A percentile compares a stretch with the other conserved stretches of the same genome.
These are phyloP conservation scores for Pristionchus arcanus DNA, from an alignment of 2,888 invertebrate species.

Conservation along the genomic window DNA sequence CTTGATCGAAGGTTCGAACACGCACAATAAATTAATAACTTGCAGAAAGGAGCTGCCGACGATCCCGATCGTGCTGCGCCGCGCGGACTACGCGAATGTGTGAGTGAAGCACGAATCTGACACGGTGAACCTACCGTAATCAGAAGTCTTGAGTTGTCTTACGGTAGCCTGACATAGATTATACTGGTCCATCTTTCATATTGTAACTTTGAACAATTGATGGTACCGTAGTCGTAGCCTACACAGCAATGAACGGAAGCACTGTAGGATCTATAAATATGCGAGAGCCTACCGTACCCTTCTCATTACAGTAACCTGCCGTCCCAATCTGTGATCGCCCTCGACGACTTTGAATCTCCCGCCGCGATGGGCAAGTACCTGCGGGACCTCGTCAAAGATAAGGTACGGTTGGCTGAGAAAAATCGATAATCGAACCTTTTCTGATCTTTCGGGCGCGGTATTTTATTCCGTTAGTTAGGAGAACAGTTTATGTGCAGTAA, in stretches of 20 bases:
- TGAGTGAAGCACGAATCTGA: slow-evolving; percentile 25
- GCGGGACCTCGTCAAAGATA: slow-evolving; percentile 59
- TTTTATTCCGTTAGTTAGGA: too few species aligned
- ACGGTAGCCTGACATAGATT: too few species aligned
- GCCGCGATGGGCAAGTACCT: slow-evolving; percentile 73
- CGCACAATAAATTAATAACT: background rate
- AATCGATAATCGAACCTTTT: background rate
- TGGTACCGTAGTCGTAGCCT: background rate
- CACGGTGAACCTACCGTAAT: background rate
- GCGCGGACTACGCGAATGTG: slow-evolving; percentile 65
- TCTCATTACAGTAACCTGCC: slow-evolving; percentile 67
- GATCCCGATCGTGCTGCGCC: slow-evolving; percentile 76
- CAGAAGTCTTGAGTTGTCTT: too few species aligned
- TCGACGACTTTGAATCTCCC: slow-evolving; percentile 74
- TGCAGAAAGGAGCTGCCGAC: slow-evolving; percentile 63
- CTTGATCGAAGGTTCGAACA: too few species aligned
- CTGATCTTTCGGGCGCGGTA: background rate
- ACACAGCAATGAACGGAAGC: background rate
- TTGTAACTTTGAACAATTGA: background rate
- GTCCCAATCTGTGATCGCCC: slow-evolving; percentile 73
- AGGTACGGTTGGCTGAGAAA: slow-evolving; percentile 30
- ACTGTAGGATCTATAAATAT: background rate
- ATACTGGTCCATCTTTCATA: too few species aligned
- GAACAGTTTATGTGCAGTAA: too few species aligned
- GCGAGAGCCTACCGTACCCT: background rate